Base-by-base conservation (phyloP, 92 coral and sea anemone species). In the Epizoanthus stellaris region DNA sequence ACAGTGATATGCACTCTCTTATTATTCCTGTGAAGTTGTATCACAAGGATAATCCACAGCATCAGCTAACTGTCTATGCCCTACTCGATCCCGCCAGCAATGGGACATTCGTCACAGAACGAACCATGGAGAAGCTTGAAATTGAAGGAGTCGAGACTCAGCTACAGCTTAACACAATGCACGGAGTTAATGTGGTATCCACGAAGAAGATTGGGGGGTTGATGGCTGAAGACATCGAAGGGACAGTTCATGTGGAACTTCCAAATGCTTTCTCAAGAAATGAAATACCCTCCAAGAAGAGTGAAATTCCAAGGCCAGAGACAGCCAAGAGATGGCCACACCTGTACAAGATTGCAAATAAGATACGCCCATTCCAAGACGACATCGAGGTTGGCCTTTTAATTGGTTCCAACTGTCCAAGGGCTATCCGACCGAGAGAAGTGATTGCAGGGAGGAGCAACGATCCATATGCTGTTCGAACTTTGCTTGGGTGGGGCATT, bases 221-320 rank as follows among this genome's bases (percentile, higher is more conserved):
- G 13, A 64, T 68, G 16, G 82, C 87, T 9, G 71, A 75, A 69
- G 72, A 53, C 25, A 71, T 82, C 67, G 86, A 70, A n/a, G 67
- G 70, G 62, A 71, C 39, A 9, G 76, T 58, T 65, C 67, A 66
- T n/a, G 64, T 84, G 69, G 14, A 88, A 52, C 85, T 67, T 39
- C 91, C 76, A 52, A 70, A 77, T 64, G 52, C 81, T 6, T 86
- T 81, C 77, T 57, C 87, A 17, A 76, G 93, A 65, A 38, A 75
- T 30, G 82, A 86, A 17, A 90, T 86, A 43, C 89, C 89, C 21
- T 81, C 80, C 23, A 75, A 62, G 47, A 74, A 84, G 49, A 21
- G 17, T 14, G 76, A 89, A 66, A 89, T 89, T 60, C 92, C 89
- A n/a, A 21, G 92, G 10, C 85, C 89, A 7, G 85, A 88, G 57